Conservation (phyloP, 2,888 invertebrate species). For the Coenonympha arcania region DNA sequence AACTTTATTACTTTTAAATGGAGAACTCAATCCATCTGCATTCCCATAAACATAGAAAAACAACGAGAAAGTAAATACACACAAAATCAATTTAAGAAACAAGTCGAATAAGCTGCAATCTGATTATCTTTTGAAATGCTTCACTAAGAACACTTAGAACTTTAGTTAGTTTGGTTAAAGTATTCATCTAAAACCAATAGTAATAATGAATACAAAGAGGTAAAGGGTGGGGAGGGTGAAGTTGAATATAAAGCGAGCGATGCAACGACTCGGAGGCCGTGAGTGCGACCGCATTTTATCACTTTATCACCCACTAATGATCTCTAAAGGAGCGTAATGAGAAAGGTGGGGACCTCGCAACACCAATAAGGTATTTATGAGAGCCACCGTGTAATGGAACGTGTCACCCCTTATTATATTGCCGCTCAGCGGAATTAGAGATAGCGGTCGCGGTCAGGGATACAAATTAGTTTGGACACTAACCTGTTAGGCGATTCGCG, state of each 20-base stretch:
- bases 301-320: conserved; percentile 69
- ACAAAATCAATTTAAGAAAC: too few relatives aligned
- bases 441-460: conserved; percentile 28
- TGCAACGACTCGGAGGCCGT: conserved; percentile 46
- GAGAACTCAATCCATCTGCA: too few relatives aligned
- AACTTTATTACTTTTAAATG: too few relatives aligned
- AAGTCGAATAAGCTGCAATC: too few relatives aligned
- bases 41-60: too few relatives aligned
- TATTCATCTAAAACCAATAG: too few relatives aligned
- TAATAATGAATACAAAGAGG: conserved; percentile 1
- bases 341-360: conserved; percentile 49
- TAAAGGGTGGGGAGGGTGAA: conserved; percentile 3
- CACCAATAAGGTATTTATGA: conserved; percentile 71
- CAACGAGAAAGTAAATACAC: too few relatives aligned
- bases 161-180: too few relatives aligned
- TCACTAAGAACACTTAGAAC: too few relatives aligned
- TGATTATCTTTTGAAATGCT: too few relatives aligned
- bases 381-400: conserved; percentile 64
- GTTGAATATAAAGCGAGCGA: conserved; percentile 36
- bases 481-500: too few relatives aligned
- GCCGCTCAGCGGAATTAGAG: conserved; percentile 41
- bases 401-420: conserved; percentile 44
- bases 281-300: conserved; percentile 45
- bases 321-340: conserved; percentile 59
- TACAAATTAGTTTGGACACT: conserved; percentile 22